Evolutionary conservation across 1,140 invertebrate genomes (phyloP).

Genomic region (Drosophila repletoides): DNA sequence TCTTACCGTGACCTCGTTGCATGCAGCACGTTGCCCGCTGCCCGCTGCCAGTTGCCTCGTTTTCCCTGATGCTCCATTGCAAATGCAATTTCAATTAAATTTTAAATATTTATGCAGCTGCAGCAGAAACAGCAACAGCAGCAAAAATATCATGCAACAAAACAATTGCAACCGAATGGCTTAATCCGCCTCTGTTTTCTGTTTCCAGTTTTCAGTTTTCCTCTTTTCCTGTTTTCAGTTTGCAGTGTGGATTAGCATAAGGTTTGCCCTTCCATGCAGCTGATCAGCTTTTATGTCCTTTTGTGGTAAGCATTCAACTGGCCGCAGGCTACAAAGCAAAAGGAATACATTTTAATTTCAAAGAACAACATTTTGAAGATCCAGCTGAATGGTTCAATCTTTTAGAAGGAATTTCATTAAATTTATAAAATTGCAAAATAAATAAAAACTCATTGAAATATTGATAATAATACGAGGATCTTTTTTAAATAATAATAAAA

Average conservation of each 20-base stretch:
- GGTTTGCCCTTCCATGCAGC: slow-evolving; percentile 25
- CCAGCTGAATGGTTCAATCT: no score
- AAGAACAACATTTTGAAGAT: no score
- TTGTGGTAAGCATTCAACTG: slow-evolving; percentile 5
- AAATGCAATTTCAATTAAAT: slow-evolving; percentile 80
- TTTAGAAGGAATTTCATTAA: no score
- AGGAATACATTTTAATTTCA: slow-evolving; percentile 12
- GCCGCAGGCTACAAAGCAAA: slow-evolving; percentile 12
- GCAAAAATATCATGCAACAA: slow-evolving; percentile 28
- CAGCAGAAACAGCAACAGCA: slow-evolving; percentile 14
- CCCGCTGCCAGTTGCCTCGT: neutral
- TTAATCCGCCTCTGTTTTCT: slow-evolving; percentile 64
- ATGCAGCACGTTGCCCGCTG: neutral
- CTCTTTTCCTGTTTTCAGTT: slow-evolving; percentile 39
- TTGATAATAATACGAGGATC: no score
- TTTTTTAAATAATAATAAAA: no score
- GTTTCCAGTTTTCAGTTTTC: slow-evolving; percentile 13
- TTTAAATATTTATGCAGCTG: slow-evolving; percentile 77
- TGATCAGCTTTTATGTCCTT: slow-evolving; percentile 22
- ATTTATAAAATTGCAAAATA: no score
- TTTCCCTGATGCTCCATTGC: slow-evolving; percentile 1
- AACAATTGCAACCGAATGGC: slow-evolving; percentile 66
- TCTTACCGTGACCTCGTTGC: slow-evolving; percentile 47
- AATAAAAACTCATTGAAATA: no score
- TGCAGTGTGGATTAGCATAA: slow-evolving; percentile 41